Conservation (phyloP, 1,140 invertebrate species). For the Bombus vancouverensis region DNA sequence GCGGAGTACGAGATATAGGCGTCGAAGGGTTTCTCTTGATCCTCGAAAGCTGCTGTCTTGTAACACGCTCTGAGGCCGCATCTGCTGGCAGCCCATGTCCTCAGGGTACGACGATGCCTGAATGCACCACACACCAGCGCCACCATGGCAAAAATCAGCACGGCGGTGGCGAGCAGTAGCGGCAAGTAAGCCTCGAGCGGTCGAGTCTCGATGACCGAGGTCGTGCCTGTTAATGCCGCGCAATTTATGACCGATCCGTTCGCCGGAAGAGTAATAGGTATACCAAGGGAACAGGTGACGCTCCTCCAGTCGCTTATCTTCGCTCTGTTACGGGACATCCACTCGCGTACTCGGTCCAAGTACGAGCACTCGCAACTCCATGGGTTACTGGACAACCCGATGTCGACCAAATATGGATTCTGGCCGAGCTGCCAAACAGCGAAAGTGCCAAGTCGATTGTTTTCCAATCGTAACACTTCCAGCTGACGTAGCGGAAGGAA, state of each 20-base stretch:
- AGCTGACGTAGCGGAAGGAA: slow-evolving; percentile 89
- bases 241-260: slow-evolving; percentile 86
- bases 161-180: slow-evolving; percentile 88
- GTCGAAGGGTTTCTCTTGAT: slow-evolving; percentile 93
- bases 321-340: slow-evolving; percentile 88
- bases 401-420: slow-evolving; percentile 90
- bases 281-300: slow-evolving; percentile 85
- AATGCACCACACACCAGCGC: slow-evolving; percentile 89
- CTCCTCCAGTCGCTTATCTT: slow-evolving; percentile 88
- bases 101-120: slow-evolving; percentile 91
- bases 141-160: slow-evolving; percentile 88
- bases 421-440: slow-evolving; percentile 88
- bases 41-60: slow-evolving; percentile 89
- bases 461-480: slow-evolving; percentile 90
- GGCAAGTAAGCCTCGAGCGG: slow-evolving; percentile 92
- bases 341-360: slow-evolving; percentile 89
- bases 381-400: slow-evolving; percentile 91
- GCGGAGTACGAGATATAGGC: slow-evolving; percentile 95
- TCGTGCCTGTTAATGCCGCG: slow-evolving; percentile 79
- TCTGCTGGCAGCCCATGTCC: slow-evolving; percentile 93
- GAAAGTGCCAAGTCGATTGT: slow-evolving; percentile 90
- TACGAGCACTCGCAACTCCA: slow-evolving; percentile 96
- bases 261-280: slow-evolving; percentile 84
- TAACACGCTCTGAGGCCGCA: slow-evolving; percentile 93
- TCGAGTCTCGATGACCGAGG: slow-evolving; percentile 85